Percentiles rank a stretch among this genome's conserved stretches.
phyloP scores from a whole-genome alignment of 2,888 invertebrate species.

The Tachina grossa region DNA sequence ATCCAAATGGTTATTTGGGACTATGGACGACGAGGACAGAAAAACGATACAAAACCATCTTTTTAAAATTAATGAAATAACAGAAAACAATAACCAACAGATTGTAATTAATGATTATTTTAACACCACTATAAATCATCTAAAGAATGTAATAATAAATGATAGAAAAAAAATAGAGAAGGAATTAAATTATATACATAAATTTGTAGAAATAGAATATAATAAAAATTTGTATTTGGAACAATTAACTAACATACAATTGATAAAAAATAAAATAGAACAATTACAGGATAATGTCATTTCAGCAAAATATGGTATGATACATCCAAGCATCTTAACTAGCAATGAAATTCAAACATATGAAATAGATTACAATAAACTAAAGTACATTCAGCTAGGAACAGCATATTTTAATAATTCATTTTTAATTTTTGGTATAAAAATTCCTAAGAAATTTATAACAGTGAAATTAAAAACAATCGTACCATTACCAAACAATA shows the following conservation, averaged over 20 bases:
- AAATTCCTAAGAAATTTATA: neutral
- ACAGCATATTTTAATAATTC: no score
- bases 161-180: neutral
- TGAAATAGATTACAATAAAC: no score
- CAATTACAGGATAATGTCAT: neutral
- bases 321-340: no score
- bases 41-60: conserved; percentile 8
- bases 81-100: conserved; percentile 8
- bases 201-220: conserved; percentile 8
- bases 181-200: neutral
- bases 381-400: no score
- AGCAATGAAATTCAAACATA: no score
- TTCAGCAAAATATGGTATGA: no score
- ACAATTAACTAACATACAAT: conserved; percentile 20
- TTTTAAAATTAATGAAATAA: neutral
- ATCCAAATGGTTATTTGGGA: neutral
- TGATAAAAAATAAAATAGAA: conserved; percentile 21
- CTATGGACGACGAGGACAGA: conserved; percentile 9
- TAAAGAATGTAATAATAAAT: neutral
- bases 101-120: conserved; percentile 25
- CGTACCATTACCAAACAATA: neutral
- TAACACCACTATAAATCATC: neutral
- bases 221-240: conserved; percentile 6
- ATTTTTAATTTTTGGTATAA: no score
- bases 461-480: neutral